Base-by-base conservation (phyloP, 2,888 invertebrate species). In the Drosophila fungiperda region DNA sequence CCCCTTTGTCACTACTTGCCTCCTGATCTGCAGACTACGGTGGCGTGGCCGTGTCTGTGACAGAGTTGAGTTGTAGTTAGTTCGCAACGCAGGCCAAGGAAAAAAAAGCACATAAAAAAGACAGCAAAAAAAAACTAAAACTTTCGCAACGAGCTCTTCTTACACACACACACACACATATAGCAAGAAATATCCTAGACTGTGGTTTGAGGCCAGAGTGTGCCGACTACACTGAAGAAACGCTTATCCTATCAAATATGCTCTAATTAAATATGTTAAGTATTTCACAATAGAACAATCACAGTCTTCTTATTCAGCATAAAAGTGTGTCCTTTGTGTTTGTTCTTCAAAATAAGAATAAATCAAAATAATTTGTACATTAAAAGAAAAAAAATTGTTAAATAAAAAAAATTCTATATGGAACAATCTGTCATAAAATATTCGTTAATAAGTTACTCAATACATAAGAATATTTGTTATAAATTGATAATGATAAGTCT, bases 31-130 rank as follows among this genome's bases (percentile, higher is more conserved):
- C 55, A 29, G 63, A 40, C 53, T 12, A 23, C 23, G 8, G 45
- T 45, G 45, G 55, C 57, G 20, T 55, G 61, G 20, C 57, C 20
- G 29, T 69, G 63, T 61, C 65, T 73, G 71, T 60, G 80, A 76
- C 76, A 78, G 78, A 78, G 80, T 77, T 79, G 78, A 80, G 81
- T 79, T 79, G 81, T 80, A 67, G 78, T 54, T 68, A 61, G 77
- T 75, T 75, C 36, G 36, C 63, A 67, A 68, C 61, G 66, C 80
- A 48, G 61, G 54, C 78, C 68, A 64, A 55, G 35, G 9, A 60
- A 57, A 67, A 67, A 67, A 53, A 35, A n/a, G 20, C 29, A 36
- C 23, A 50, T 11, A 50, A 50, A 50, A 40, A 54, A 35, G 33
- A 35, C 20, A 32, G 35, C 15, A 23, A 20, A 32, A 38, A 57